phyloP scores from a whole-genome alignment of 2,797 vertebrate genomes.

The Gobionotothen gibberifrons region DNA sequence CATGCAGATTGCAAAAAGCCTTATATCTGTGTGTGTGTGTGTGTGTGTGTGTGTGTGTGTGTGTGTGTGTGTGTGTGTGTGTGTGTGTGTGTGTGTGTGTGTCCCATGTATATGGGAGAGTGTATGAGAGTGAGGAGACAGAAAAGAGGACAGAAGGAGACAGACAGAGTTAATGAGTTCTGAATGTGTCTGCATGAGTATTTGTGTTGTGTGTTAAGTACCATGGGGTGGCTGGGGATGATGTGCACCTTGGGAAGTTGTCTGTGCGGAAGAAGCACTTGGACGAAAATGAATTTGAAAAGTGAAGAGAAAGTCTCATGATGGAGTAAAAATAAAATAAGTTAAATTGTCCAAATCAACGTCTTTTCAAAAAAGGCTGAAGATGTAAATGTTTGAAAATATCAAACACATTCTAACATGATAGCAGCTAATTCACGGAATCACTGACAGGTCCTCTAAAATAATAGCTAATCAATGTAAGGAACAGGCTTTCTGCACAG shows the following conservation, averaged over 20 bases:
- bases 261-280: constrained; percentile 14
- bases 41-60: constrained; percentile 18
- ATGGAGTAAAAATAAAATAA: not conserved
- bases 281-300: constrained; percentile 22
- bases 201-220: constrained; percentile 63
- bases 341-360: constrained; percentile 12
- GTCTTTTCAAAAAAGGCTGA: constrained; percentile 19
- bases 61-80: constrained; percentile 6
- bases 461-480: constrained; percentile 43
- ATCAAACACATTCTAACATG: constrained; percentile 25
- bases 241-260: constrained; percentile 41
- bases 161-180: constrained; percentile 69
- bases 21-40: constrained; percentile 10
- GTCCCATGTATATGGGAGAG: not conserved
- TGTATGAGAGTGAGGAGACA: not conserved
- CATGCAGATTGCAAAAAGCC: constrained; percentile 74
- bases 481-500: constrained; percentile 17
- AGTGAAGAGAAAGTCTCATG: not conserved
- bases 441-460: constrained; percentile 28
- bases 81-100: not conserved
- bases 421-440: constrained; percentile 37
- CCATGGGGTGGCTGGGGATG: constrained; percentile 22
- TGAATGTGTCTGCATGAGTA: constrained; percentile 70
- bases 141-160: constrained; percentile 48
- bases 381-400: constrained; percentile 25